Base-by-base conservation (phyloP, 2,113 vertebrate species). In the Crotophaga sulcirostris region DNA sequence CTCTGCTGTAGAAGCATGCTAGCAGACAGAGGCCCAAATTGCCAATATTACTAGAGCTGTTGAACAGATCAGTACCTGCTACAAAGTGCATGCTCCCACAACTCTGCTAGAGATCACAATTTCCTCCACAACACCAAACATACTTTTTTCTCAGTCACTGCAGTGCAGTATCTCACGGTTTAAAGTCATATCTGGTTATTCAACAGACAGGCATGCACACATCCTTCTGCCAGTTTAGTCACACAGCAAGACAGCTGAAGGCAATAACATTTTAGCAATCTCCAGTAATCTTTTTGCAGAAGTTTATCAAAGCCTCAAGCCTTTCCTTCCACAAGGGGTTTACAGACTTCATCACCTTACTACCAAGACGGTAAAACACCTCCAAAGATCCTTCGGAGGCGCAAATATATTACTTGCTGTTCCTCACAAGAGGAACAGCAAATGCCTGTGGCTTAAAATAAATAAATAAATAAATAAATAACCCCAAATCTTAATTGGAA, bases 81-180 rank as follows among this genome's bases (percentile, higher is more conserved):
- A 10, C 19, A 7, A 16, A 67, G 44, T 4, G 0, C 9, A 1
- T 0, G 3, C 9, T 56, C 29, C 28, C 33, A 7, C 3, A 23
- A 29, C 23, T 64, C 76, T 56, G 38, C 54, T 44, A 2, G 44
- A 55, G 7, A 59, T 16, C 20, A 60, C 9, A 18, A 8, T 49
- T 42, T 38, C 54, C 81, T 56, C 40, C 45, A 15, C 19, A 56
- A 2, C 33, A 79, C 19, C 40, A 60, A 42, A 19, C 8, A 16
- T 0, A 19, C 2, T 13, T 9, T 26, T 8, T 26, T 24, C 52
- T 84, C 69, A 16, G 51, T 3, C 11, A 2, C 51, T 74, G 76
- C 68, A 62, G 54, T 11, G 13, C 36, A 51, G 33, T 7, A 23
- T 20, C 21, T 49, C 59, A 23, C 2, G 14, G 59, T 33, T 88